Percentiles rank a stretch among this genome's conserved stretches.
Conservation (phyloP, 2,113 vertebrate genomes). For the Gadus macrocephalus region DNA sequence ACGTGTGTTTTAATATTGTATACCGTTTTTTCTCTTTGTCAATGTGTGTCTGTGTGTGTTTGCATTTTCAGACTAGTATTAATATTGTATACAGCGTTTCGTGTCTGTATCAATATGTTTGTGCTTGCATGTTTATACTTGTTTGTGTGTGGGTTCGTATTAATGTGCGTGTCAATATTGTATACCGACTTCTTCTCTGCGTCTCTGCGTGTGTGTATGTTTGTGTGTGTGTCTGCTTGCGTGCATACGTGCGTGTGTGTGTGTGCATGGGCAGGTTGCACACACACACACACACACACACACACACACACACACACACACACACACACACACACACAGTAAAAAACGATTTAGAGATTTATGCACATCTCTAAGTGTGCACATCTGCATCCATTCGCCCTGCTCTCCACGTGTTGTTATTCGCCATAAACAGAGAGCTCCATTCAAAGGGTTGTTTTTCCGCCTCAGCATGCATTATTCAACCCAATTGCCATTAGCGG, state of each 20-base stretch:
- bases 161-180: too few relatives aligned
- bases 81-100: too few relatives aligned
- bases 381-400: background rate
- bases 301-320: background rate
- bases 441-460: slow-evolving; percentile 16
- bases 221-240: too few relatives aligned
- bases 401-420: slow-evolving; percentile 8
- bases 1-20: too few relatives aligned
- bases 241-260: too few relatives aligned
- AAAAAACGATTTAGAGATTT: background rate
- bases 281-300: background rate
- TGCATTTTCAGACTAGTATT: too few relatives aligned
- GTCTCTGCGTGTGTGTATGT: background rate
- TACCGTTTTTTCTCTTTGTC: too few relatives aligned
- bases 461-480: slow-evolving; percentile 35
- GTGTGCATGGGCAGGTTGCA: background rate
- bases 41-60: too few relatives aligned
- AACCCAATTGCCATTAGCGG: slow-evolving; percentile 34
- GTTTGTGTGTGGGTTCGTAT: too few relatives aligned
- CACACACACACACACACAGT: background rate
- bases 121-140: background rate
- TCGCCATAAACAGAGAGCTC: slow-evolving; percentile 25
- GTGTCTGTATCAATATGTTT: background rate
- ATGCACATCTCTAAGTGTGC: background rate
- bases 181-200: background rate